Percentiles rank a stretch among this genome's conserved stretches.
These are phyloP conservation scores for Dimorphilus gyrociliatus DNA, from an alignment of 2,888 invertebrate genomes.

Conservation along the genomic window DNA sequence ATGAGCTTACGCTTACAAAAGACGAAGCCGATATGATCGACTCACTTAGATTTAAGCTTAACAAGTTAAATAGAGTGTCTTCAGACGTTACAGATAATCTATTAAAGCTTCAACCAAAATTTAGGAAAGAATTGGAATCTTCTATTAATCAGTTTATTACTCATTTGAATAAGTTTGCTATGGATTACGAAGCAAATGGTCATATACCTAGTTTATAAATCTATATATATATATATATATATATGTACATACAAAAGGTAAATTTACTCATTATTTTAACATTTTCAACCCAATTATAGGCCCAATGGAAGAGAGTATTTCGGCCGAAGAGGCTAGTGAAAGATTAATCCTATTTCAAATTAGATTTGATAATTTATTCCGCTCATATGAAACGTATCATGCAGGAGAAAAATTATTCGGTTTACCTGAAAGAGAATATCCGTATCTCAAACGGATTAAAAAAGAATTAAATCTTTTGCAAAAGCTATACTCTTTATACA, in stretches of 20 bases:
- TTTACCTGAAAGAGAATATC: slow-evolving; percentile 28
- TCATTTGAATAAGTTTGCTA: slow-evolving; percentile 51
- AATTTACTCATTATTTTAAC: too few species aligned
- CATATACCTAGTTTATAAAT: too few species aligned
- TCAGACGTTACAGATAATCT: slow-evolving; percentile 42
- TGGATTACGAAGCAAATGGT: slow-evolving; percentile 40
- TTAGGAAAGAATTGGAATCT: slow-evolving; percentile 53
- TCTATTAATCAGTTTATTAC: slow-evolving; percentile 27
- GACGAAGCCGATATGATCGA: slow-evolving; percentile 65
- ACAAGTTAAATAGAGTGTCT: too few species aligned
- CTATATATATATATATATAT: too few species aligned
- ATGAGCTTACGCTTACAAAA: slow-evolving; percentile 47
- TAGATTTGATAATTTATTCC: slow-evolving; percentile 31
- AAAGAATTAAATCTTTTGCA: slow-evolving; percentile 32
- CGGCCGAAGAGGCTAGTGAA: slow-evolving; percentile 33
- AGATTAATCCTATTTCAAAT: slow-evolving; percentile 27
- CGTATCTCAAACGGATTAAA: slow-evolving; percentile 19
- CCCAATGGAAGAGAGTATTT: slow-evolving; percentile 31
- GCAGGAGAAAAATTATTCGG: slow-evolving; percentile 36
- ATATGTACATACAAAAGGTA: too few species aligned
- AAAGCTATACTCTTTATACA: slow-evolving; percentile 34
- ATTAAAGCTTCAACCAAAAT: slow-evolving; percentile 56
- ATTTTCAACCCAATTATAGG: too few species aligned
- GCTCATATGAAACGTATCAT: slow-evolving; percentile 27
- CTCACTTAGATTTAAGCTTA: slow-evolving; percentile 44